Percentiles rank a stretch among this genome's conserved stretches.
phyloP scores from a whole-genome alignment of 2,888 invertebrate genomes.

The Iphiclides podalirius region DNA sequence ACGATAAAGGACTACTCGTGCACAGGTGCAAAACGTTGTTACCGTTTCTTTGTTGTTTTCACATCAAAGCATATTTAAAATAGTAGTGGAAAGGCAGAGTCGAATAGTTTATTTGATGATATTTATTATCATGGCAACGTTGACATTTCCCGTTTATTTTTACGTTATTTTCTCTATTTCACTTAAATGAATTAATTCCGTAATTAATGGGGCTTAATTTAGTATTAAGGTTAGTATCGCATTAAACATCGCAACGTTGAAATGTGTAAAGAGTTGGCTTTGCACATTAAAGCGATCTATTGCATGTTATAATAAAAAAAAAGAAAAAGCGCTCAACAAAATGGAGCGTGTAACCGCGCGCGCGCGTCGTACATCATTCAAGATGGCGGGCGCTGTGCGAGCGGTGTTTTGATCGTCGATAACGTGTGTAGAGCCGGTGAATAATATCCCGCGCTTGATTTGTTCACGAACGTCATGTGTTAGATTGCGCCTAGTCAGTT shows the following conservation, averaged over 20 bases:
- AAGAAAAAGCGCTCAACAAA: slow-evolving; percentile 11
- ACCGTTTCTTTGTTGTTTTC: background rate
- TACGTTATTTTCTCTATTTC: too few species aligned
- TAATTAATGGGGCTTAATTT: too few species aligned
- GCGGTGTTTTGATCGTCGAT: slow-evolving; percentile 23
- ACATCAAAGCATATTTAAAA: too few species aligned
- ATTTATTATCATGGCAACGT: too few species aligned
- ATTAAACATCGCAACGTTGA: too few species aligned
- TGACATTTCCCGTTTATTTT: too few species aligned
- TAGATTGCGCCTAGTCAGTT: slow-evolving; percentile 3
- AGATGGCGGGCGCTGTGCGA: slow-evolving; percentile 27
- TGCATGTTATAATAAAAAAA: slow-evolving; percentile 12
- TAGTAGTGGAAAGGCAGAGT: too few species aligned
- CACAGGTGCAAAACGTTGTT: background rate
- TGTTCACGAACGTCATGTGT: slow-evolving; percentile 13
- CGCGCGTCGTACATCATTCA: slow-evolving; percentile 27
- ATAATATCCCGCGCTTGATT: slow-evolving; percentile 18
- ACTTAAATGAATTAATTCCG: too few species aligned
- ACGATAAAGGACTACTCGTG: background rate
- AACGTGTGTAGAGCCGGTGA: slow-evolving; percentile 21
- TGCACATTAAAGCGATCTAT: too few species aligned
- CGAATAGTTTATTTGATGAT: too few species aligned
- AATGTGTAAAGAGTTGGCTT: too few species aligned
- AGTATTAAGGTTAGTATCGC: too few species aligned
- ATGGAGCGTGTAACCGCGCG: slow-evolving; percentile 23